Percentiles rank a stretch among this genome's conserved stretches.
phyloP scores from a whole-genome alignment of 2,797 vertebrate genomes.

The Selene dorsalis region DNA sequence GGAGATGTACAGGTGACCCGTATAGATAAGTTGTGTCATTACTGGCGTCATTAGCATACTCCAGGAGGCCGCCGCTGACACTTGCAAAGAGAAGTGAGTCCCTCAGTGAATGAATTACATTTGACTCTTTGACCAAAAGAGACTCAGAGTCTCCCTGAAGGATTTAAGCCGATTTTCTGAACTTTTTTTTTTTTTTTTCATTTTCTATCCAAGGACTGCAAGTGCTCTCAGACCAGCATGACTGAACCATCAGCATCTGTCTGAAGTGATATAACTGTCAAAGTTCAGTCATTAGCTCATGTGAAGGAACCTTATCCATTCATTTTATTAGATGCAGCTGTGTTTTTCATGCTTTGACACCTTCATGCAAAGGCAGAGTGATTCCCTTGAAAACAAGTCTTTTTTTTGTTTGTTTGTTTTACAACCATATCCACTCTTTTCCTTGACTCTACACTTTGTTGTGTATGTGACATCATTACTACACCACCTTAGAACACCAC shows the following conservation, averaged over 20 bases:
- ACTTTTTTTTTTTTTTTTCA: slow-evolving; percentile 5
- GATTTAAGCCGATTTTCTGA: slow-evolving; percentile 22
- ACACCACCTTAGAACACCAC: slow-evolving; percentile 21
- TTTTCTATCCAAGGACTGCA: slow-evolving; percentile 9
- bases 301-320: slow-evolving; percentile 36
- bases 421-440: too few relatives aligned
- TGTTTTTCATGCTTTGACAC: slow-evolving; percentile 21
- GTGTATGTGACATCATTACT: slow-evolving; percentile 46
- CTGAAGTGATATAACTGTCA: slow-evolving; percentile 18
- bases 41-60: slow-evolving; percentile 47
- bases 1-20: slow-evolving; percentile 42
- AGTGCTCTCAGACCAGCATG: slow-evolving; percentile 3
- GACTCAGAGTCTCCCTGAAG: slow-evolving; percentile 35
- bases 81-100: slow-evolving; percentile 36
- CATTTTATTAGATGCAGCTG: slow-evolving; percentile 24
- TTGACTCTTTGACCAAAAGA: slow-evolving; percentile 51
- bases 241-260: slow-evolving; percentile 24
- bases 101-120: slow-evolving; percentile 45
- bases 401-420: not conserved
- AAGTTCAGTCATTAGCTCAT: slow-evolving; percentile 45
- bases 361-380: slow-evolving; percentile 8
- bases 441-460: not conserved
- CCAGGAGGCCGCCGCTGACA: slow-evolving; percentile 22
- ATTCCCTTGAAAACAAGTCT: slow-evolving; percentile 2
- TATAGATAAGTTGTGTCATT: slow-evolving; percentile 34